A percentile compares a stretch with the other conserved stretches of the same genome.
Evolutionary conservation across 2,888 invertebrate species (phyloP).

Genomic region (Hybos culiciformis): DNA sequence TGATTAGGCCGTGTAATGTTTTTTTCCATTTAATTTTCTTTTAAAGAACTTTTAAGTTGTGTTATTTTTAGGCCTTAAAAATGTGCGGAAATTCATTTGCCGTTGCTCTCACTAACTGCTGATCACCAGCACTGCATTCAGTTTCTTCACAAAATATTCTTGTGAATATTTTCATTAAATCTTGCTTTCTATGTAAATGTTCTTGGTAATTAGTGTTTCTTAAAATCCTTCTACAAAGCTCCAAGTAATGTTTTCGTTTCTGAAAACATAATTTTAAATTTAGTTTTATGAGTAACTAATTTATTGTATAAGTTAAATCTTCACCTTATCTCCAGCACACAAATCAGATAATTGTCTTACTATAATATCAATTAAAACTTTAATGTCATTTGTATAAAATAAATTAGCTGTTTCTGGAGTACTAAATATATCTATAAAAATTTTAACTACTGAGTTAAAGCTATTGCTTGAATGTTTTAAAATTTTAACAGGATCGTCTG

Average conservation of each 20-base stretch:
- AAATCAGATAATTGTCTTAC: slow-evolving; percentile 81
- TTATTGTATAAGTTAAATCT: background rate
- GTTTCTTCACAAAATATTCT: slow-evolving; percentile 76
- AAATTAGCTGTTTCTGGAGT: slow-evolving; percentile 65
- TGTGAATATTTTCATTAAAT: slow-evolving; percentile 71
- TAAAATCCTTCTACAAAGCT: slow-evolving; percentile 64
- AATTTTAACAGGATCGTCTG: slow-evolving; percentile 77
- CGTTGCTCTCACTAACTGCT: slow-evolving; percentile 63
- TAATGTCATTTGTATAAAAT: slow-evolving; percentile 90
- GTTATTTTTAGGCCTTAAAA: slow-evolving; percentile 57
- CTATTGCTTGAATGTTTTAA: slow-evolving; percentile 70
- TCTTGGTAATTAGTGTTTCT: slow-evolving; percentile 69
- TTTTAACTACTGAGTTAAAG: slow-evolving; percentile 74
- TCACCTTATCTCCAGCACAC: slow-evolving; percentile 71
- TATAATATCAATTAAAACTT: slow-evolving; percentile 86
- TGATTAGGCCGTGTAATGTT: too few species aligned
- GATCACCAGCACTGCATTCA: slow-evolving; percentile 58
- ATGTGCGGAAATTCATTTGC: slow-evolving; percentile 73
- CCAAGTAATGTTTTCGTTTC: slow-evolving; percentile 66
- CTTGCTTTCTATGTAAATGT: slow-evolving; percentile 66
- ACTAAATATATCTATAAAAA: slow-evolving; percentile 76
- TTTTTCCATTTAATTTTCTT: too few species aligned
- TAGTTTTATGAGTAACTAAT: background rate
- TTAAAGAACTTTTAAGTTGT: slow-evolving; percentile 5
- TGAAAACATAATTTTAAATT: slow-evolving; percentile 24